Conservation (phyloP, 2,797 vertebrate genomes). For the Fundulus diaphanus region DNA sequence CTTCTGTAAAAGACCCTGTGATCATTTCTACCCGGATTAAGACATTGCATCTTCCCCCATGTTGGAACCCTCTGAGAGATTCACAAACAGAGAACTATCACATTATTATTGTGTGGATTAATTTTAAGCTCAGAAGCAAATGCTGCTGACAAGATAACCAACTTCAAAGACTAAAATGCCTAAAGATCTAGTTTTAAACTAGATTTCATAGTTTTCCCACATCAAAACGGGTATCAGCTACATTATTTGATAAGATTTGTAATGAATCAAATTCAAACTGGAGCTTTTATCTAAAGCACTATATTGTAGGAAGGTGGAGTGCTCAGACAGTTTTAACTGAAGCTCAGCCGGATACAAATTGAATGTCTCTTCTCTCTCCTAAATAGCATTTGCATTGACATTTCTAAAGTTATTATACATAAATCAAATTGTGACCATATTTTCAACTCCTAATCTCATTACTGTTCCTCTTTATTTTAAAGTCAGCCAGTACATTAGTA, state of each 20-base stretch:
- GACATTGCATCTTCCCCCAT: slow-evolving; percentile 51
- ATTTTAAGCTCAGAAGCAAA: slow-evolving; percentile 58
- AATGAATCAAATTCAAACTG: slow-evolving; percentile 25
- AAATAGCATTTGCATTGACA: slow-evolving; percentile 38
- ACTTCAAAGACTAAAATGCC: slow-evolving; percentile 56
- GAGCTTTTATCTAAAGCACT: slow-evolving; percentile 10
- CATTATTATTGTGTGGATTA: slow-evolving; percentile 66
- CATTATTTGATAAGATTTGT: slow-evolving; percentile 21
- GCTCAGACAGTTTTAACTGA: not conserved
- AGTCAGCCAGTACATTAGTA: slow-evolving; percentile 24
- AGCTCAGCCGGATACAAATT: slow-evolving; percentile 18
- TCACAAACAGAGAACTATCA: slow-evolving; percentile 43
- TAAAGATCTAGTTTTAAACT: slow-evolving; percentile 35
- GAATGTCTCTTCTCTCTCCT: slow-evolving; percentile 15
- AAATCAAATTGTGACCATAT: slow-evolving; percentile 37
- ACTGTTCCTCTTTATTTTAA: slow-evolving; percentile 35
- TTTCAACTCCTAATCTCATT: slow-evolving; percentile 4
- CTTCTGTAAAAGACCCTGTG: slow-evolving; percentile 55
- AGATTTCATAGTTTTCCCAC: slow-evolving; percentile 16
- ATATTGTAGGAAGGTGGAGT: slow-evolving; percentile 7
- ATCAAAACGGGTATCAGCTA: slow-evolving; percentile 6
- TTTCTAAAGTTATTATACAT: slow-evolving; percentile 35
- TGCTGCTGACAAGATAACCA: slow-evolving; percentile 52
- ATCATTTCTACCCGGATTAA: slow-evolving; percentile 63
- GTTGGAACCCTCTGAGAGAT: slow-evolving; percentile 39